Percentiles rank a stretch among this genome's conserved stretches.
These are phyloP conservation scores for Ganaspis sp. DNA, from an alignment of 1,140 invertebrate genomes.

Conservation along the genomic window DNA sequence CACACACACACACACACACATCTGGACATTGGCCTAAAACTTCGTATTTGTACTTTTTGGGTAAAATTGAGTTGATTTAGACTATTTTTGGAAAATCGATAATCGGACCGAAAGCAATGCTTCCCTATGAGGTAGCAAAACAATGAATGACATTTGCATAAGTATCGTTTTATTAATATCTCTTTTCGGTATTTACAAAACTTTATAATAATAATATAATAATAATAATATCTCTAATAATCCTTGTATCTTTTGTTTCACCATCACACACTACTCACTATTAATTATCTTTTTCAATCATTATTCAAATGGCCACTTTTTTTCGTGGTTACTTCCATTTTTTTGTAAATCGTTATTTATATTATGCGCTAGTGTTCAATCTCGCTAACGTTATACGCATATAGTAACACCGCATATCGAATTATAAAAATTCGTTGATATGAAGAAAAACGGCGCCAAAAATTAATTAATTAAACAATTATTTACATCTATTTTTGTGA, in stretches of 20 bases:
- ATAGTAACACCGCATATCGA: conserved; percentile 39
- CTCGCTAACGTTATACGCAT: conserved; percentile 44
- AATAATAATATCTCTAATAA: conserved; percentile 69
- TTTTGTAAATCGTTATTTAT: conserved; percentile 37
- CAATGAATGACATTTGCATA: conserved; percentile 61
- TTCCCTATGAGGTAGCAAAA: no score
- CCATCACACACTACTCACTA: conserved; percentile 69
- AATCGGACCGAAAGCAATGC: no score
- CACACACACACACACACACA: no score
- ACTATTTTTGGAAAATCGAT: no score
- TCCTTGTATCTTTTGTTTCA: conserved; percentile 56
- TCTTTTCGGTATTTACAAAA: conserved; percentile 76
- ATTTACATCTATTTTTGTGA: conserved; percentile 51
- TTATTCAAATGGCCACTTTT: conserved; percentile 51
- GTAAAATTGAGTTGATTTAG: no score
- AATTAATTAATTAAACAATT: conserved; percentile 32
- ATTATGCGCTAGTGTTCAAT: conserved; percentile 17
- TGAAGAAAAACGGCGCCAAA: conserved; percentile 12
- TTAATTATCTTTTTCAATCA: conserved; percentile 55
- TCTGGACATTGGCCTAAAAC: no score
- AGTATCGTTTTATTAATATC: conserved; percentile 76
- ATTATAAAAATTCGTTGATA: conserved; percentile 41
- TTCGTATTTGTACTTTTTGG: no score
- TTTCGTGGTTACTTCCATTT: conserved; percentile 47
- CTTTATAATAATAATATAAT: conserved; percentile 70